Percentiles rank a stretch among this genome's conserved stretches.
Evolutionary conservation across 53 echinoderm and acorn worm genomes (phyloP).

Genomic region (Paracentrotus lividus): DNA sequence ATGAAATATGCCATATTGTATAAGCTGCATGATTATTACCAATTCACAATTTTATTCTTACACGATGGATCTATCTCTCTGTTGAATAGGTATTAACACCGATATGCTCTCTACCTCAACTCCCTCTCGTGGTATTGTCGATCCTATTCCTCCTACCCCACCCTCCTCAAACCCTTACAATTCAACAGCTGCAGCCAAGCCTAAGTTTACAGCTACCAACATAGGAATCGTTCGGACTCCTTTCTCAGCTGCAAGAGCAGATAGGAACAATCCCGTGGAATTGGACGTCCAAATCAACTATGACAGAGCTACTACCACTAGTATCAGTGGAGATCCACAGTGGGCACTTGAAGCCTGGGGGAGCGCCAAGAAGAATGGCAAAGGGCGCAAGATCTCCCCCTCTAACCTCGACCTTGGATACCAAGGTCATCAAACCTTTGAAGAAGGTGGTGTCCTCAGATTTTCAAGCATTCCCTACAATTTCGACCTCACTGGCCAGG

Average conservation of each 20-base stretch:
- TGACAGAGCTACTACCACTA: slow-evolving; percentile 17
- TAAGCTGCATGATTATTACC: not conserved
- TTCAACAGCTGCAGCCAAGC: slow-evolving; percentile 12
- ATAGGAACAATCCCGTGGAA: not conserved
- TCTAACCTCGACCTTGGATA: not conserved
- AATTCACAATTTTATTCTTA: not conserved
- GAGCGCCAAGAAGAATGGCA: slow-evolving; percentile 62
- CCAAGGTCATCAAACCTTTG: slow-evolving; percentile 3
- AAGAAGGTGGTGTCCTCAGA: not conserved
- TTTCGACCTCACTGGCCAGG: not conserved
- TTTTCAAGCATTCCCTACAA: slow-evolving; percentile 10
- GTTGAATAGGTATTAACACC: slow-evolving; percentile 26
- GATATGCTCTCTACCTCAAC: slow-evolving; percentile 57
- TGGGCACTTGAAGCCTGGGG: slow-evolving; percentile 58
- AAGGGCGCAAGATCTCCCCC: slow-evolving; percentile 35
- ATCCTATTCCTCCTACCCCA: slow-evolving; percentile 29
- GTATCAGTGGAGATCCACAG: not conserved
- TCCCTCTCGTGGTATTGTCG: slow-evolving; percentile 57
- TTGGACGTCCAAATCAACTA: slow-evolving; percentile 8
- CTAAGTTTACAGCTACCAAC: slow-evolving; percentile 8
- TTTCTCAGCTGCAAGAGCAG: slow-evolving; percentile 11
- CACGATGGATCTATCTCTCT: not conserved
- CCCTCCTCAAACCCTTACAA: not conserved
- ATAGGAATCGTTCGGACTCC: slow-evolving; percentile 20
- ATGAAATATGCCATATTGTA: not conserved